These are phyloP conservation scores for Paracentrotus lividus DNA, from an alignment of 53 echinoderm and acorn worm genomes.

Conservation along the genomic window DNA sequence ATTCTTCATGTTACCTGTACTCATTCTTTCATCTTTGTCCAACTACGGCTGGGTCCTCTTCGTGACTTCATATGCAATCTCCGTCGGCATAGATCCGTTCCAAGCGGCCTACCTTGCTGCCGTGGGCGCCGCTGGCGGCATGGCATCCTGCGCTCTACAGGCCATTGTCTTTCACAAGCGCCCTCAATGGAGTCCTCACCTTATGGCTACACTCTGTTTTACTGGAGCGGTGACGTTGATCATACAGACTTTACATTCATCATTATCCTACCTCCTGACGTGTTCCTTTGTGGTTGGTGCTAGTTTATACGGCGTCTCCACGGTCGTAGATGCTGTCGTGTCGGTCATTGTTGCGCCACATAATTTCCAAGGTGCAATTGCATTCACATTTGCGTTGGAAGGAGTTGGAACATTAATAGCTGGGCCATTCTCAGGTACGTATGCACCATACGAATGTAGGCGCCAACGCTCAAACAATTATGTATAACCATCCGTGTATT, in stretches of 20 bases:
- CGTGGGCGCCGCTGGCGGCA: constrained; percentile 44
- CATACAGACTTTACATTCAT: constrained; percentile 9
- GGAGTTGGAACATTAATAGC: constrained; percentile 56
- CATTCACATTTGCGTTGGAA: constrained; percentile 63
- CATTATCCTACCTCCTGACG: constrained; percentile 3
- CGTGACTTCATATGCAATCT: constrained; percentile 54
- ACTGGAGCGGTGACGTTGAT: constrained; percentile 21
- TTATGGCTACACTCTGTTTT: constrained; percentile 12
- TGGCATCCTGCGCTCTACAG: constrained; percentile 36
- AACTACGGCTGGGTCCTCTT: constrained; percentile 67
- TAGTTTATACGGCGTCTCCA: constrained; percentile 47
- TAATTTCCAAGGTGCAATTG: constrained; percentile 50
- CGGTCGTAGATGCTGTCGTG: constrained; percentile 42
- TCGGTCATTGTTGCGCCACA: constrained; percentile 28
- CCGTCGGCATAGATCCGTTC: neutral
- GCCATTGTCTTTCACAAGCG: constrained; percentile 41
- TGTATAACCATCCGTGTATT: no score
- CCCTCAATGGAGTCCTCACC: constrained; percentile 54
- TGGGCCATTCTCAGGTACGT: constrained; percentile 58
- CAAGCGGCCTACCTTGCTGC: constrained; percentile 54
- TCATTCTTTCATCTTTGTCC: constrained; percentile 35
- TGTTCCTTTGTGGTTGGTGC: constrained; percentile 62
- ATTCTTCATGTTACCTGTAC: constrained; percentile 48
- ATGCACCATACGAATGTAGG: no score
- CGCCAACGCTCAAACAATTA: no score